A percentile compares a stretch with the other conserved stretches of the same genome.
Conservation (phyloP, 2,888 invertebrate species). For the Plagiodera versicolora region DNA sequence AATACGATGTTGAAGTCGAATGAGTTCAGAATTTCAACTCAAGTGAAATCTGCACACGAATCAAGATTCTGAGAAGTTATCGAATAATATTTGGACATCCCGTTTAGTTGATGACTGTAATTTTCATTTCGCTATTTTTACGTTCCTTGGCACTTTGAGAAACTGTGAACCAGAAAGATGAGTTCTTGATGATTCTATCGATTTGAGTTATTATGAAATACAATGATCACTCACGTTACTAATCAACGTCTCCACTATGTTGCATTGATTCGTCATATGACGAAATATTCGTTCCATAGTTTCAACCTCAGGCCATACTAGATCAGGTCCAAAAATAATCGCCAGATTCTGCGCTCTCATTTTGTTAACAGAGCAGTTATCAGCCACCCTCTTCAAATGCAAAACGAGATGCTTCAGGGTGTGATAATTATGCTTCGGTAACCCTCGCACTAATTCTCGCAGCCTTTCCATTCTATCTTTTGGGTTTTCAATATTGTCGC, state of each 20-base stretch:
- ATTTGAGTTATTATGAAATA: no score
- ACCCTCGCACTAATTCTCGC: constrained; percentile 62
- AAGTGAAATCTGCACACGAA: no score
- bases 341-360: constrained; percentile 93
- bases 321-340: constrained; percentile 93
- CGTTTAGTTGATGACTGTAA: no score
- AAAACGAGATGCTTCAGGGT: constrained; percentile 88
- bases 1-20: no score
- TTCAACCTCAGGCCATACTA: constrained; percentile 86
- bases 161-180: no score
- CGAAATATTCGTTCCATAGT: constrained; percentile 90
- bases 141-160: no score
- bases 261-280: constrained; percentile 95
- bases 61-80: no score
- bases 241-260: constrained; percentile 88
- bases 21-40: no score
- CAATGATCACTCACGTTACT: constrained; percentile 80
- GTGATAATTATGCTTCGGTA: constrained; percentile 91
- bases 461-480: constrained; percentile 76
- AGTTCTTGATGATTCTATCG: no score
- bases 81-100: no score
- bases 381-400: constrained; percentile 84
- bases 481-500: constrained; percentile 83
- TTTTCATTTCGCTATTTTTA: no score
- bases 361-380: constrained; percentile 84